phyloP scores from a whole-genome alignment of 2,888 invertebrate species.

The Amphipyra berbera region DNA sequence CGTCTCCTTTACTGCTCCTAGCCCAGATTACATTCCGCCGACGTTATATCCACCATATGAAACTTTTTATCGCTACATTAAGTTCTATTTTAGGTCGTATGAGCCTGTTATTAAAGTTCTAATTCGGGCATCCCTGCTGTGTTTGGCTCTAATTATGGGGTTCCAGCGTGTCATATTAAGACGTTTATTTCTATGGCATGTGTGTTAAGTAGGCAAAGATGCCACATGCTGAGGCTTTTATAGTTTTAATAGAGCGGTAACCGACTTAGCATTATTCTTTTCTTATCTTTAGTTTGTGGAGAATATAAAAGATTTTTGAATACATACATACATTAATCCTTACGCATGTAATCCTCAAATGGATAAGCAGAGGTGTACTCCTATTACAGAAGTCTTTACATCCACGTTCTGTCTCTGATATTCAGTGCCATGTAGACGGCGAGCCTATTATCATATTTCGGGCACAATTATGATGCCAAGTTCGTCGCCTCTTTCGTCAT shows the following conservation, averaged over 20 bases:
- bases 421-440: too few species aligned
- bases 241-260: constrained; percentile 24
- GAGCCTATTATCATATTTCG: too few species aligned
- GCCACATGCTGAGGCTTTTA: constrained; percentile 34
- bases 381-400: too few species aligned
- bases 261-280: constrained; percentile 17
- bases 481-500: too few species aligned
- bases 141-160: constrained; percentile 55
- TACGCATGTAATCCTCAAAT: too few species aligned
- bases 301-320: too few species aligned
- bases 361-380: too few species aligned
- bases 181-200: constrained; percentile 48
- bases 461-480: too few species aligned
- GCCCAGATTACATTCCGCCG: constrained; percentile 73
- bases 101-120: constrained; percentile 68
- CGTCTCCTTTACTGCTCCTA: constrained; percentile 57
- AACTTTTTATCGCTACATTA: constrained; percentile 74
- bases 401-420: too few species aligned
- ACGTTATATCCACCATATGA: constrained; percentile 70
- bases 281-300: not conserved
- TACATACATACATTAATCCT: too few species aligned
- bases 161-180: constrained; percentile 54
- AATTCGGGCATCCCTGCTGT: constrained; percentile 63
- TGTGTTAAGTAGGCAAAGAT: constrained; percentile 36
- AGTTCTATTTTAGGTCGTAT: constrained; percentile 68